Percentiles rank a stretch among this genome's conserved stretches.
phyloP scores from a whole-genome alignment of 2,113 vertebrate species.

The Gymnogyps californianus region DNA sequence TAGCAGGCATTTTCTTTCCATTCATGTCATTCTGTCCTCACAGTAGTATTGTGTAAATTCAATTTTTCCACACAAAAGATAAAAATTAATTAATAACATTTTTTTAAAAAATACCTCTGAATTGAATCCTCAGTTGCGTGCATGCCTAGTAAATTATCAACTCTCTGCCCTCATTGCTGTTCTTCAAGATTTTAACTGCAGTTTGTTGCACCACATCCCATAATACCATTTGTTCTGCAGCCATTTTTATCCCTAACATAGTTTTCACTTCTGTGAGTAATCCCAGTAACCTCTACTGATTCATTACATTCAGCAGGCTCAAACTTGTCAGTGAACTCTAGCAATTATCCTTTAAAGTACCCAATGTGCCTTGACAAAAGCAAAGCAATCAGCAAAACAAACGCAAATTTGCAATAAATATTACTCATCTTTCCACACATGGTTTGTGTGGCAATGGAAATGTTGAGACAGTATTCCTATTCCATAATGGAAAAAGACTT shows the following conservation, averaged over 20 bases:
- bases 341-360: neutral
- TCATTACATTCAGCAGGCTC: neutral
- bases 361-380: constrained; percentile 31
- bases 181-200: neutral
- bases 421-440: neutral
- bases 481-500: neutral
- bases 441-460: neutral
- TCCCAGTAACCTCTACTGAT: neutral
- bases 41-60: neutral
- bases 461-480: neutral
- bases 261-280: neutral
- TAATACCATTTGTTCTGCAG: neutral
- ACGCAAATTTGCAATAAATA: neutral
- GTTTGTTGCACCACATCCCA: neutral
- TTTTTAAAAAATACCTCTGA: neutral
- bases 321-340: neutral
- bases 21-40: neutral
- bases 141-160: neutral
- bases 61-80: neutral
- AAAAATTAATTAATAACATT: neutral
- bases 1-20: neutral
- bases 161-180: neutral
- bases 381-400: constrained; percentile 28
- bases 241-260: neutral
- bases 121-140: neutral